phyloP scores from a whole-genome alignment of 2,888 invertebrate species.

The Spisula subtruncata region DNA sequence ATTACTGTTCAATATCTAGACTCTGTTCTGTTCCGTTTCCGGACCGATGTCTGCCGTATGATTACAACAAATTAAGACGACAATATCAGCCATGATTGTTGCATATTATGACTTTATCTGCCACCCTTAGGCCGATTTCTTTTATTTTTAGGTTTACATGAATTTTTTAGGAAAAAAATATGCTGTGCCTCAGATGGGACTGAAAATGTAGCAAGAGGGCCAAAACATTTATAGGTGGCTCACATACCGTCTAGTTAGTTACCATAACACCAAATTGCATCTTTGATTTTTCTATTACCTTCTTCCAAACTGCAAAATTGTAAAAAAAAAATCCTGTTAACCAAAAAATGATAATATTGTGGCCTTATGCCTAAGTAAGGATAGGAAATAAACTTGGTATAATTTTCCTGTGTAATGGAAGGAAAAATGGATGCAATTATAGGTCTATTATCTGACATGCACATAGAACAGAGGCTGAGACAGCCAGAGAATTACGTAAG shows the following conservation, averaged over 20 bases:
- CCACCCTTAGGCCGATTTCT: no score
- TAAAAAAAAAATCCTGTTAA: not conserved
- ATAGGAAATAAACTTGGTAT: not conserved
- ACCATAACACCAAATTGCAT: no score
- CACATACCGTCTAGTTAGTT: no score
- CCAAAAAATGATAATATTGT: not conserved
- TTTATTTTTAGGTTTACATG: no score
- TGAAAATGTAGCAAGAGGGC: no score
- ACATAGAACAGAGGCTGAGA: not conserved
- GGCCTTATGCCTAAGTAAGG: not conserved
- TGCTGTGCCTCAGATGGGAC: no score
- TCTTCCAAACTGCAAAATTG: no score
- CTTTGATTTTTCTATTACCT: no score
- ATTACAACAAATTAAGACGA: not conserved
- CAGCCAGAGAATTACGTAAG: not conserved
- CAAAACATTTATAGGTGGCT: no score
- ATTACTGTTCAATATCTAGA: not conserved
- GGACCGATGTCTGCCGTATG: not conserved
- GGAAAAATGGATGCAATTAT: conserved; percentile 5
- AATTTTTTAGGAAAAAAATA: no score
- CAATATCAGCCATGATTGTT: not conserved
- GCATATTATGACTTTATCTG: no score
- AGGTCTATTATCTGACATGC: conserved; percentile 3
- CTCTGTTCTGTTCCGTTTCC: not conserved
- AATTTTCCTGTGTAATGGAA: not conserved